These are phyloP conservation scores for Chloropsis hardwickii DNA, from an alignment of 2,113 vertebrate species.

Conservation along the genomic window DNA sequence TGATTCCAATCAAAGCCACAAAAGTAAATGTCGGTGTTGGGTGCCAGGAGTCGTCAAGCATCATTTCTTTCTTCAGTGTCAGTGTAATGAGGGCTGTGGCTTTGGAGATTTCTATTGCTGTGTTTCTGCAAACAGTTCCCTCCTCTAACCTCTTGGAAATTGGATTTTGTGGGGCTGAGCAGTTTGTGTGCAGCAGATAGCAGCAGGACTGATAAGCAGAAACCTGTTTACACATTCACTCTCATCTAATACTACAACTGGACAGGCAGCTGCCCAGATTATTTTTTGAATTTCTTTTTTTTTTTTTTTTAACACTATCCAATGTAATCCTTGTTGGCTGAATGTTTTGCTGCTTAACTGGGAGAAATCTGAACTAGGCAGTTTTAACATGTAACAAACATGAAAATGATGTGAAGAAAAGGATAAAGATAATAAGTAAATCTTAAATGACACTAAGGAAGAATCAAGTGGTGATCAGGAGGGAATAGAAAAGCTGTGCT, in stretches of 20 bases:
- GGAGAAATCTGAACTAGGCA: background rate
- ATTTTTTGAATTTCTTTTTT: background rate
- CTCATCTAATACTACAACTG: background rate
- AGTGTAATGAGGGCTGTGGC: conserved; percentile 35
- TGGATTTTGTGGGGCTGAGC: conserved; percentile 59
- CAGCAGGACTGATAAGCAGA: conserved; percentile 51
- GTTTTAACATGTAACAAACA: background rate
- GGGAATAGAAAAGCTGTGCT: background rate
- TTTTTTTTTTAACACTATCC: background rate
- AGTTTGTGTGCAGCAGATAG: conserved; percentile 59
- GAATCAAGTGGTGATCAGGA: background rate
- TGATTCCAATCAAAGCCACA: conserved; percentile 14
- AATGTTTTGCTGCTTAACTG: background rate
- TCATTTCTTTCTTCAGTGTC: conserved; percentile 30
- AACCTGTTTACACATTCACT: conserved; percentile 53
- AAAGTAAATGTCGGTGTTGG: conserved; percentile 14
- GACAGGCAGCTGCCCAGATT: background rate
- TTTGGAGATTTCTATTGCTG: conserved; percentile 45
- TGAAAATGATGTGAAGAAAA: background rate
- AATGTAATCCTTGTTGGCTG: background rate
- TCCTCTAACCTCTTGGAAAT: conserved; percentile 59
- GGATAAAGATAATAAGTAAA: background rate
- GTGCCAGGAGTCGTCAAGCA: conserved; percentile 31
- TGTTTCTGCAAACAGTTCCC: conserved; percentile 58
- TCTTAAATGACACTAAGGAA: background rate